phyloP scores from a whole-genome alignment of 2,797 vertebrate species.

The Saguinus oedipus region DNA sequence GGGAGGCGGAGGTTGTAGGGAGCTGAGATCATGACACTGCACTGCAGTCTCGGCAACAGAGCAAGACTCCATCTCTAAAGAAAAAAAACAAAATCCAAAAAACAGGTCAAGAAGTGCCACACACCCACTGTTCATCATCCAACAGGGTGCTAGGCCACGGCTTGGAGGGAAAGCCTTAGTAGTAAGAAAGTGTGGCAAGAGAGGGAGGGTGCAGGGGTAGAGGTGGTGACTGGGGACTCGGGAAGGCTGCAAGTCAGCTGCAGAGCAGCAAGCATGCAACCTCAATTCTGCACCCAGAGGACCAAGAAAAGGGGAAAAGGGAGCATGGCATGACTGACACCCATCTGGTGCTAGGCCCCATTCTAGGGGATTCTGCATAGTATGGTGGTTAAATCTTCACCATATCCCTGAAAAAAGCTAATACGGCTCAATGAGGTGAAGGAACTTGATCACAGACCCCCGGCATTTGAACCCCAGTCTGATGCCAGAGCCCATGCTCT shows the following conservation, averaged over 20 bases:
- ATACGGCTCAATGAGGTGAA: neutral
- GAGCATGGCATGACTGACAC: neutral
- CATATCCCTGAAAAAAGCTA: neutral
- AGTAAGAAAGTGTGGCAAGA: neutral
- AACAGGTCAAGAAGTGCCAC: neutral
- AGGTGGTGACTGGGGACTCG: neutral
- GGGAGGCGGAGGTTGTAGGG: neutral
- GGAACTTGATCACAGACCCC: neutral
- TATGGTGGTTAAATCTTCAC: neutral
- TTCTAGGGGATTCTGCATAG: neutral
- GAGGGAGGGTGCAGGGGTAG: fast-evolving
- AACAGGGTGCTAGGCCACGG: neutral
- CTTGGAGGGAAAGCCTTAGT: neutral
- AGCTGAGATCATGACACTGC: neutral
- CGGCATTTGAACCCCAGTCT: neutral
- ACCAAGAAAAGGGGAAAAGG: neutral
- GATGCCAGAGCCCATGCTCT: neutral
- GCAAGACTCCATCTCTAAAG: neutral
- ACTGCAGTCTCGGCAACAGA: neutral
- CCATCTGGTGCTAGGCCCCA: neutral
- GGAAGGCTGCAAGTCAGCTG: neutral
- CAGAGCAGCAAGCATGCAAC: neutral
- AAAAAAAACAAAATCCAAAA: neutral
- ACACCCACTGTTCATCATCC: neutral
- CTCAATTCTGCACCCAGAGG: neutral